Percentiles rank a stretch among this genome's conserved stretches.
Evolutionary conservation across 2,113 vertebrate genomes (phyloP).

Genomic region (Mirounga angustirostris): DNA sequence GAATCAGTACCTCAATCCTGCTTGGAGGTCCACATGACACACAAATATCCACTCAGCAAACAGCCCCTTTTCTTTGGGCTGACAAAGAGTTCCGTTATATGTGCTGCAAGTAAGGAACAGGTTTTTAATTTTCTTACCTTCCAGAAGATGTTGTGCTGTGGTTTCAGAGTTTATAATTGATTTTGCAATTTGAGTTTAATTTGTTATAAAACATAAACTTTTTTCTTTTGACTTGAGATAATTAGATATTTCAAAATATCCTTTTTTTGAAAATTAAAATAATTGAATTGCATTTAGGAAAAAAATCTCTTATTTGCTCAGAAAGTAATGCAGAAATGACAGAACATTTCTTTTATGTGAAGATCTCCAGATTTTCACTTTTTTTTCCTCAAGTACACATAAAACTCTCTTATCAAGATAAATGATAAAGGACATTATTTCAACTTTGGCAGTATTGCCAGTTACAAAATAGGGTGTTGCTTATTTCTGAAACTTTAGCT

Average conservation of each 20-base stretch:
- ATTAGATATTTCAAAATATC: neutral
- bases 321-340: neutral
- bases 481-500: neutral
- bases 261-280: neutral
- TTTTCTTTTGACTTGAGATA: conserved; percentile 44
- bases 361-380: neutral
- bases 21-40: too few relatives aligned
- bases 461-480: neutral
- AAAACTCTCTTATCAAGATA: conserved; percentile 30
- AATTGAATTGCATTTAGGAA: neutral
- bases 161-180: neutral
- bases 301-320: neutral
- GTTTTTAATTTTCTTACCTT: neutral
- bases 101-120: neutral
- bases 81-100: neutral
- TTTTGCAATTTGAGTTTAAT: neutral
- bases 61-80: neutral
- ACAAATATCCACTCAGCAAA: neutral
- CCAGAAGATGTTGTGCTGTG: neutral
- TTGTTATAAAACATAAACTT: neutral
- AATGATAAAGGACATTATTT: neutral
- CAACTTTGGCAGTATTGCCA: neutral
- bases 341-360: neutral
- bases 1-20: neutral
- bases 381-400: neutral